These are phyloP conservation scores for Romanogobio albipinnatus DNA, from an alignment of 2,113 vertebrate genomes.

Conservation along the genomic window DNA sequence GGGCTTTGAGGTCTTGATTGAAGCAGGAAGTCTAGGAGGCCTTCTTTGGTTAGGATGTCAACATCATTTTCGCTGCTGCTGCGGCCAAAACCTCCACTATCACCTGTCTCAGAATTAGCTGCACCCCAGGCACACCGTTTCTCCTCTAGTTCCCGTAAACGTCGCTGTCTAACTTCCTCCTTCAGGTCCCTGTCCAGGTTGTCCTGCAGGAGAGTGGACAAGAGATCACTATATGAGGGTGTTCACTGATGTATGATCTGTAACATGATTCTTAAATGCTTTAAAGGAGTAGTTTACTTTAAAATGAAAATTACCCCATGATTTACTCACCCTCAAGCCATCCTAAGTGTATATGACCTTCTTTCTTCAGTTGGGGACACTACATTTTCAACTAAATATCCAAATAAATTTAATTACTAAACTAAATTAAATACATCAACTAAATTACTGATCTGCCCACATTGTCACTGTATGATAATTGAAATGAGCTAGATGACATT, in stretches of 20 bases:
- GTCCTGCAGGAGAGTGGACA: constrained; percentile 76
- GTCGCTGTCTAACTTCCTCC: constrained; percentile 83
- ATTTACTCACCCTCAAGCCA: too few relatives aligned
- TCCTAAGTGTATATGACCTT: too few relatives aligned
- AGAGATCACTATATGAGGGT: not conserved
- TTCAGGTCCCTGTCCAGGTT: constrained; percentile 86
- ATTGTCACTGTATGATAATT: too few relatives aligned
- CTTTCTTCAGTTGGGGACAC: too few relatives aligned
- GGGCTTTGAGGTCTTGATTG: constrained; percentile 86
- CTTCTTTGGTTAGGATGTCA: constrained; percentile 84
- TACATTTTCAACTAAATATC: too few relatives aligned
- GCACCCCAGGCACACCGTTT: constrained; percentile 83
- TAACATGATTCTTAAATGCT: not conserved
- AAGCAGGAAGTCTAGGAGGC: constrained; percentile 83
- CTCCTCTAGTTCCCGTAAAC: constrained; percentile 84
- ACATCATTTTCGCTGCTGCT: constrained; percentile 97
- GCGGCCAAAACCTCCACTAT: constrained; percentile 77
- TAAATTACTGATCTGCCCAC: too few relatives aligned
- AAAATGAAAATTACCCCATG: too few relatives aligned
- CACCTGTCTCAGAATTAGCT: constrained; percentile 73
- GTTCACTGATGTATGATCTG: not conserved
- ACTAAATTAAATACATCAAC: too few relatives aligned
- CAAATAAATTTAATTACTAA: too few relatives aligned
- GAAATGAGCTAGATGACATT: too few relatives aligned
- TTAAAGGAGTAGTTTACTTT: too few relatives aligned